phyloP scores from a whole-genome alignment of 2,888 invertebrate genomes.

The Drosophila basisetae region DNA sequence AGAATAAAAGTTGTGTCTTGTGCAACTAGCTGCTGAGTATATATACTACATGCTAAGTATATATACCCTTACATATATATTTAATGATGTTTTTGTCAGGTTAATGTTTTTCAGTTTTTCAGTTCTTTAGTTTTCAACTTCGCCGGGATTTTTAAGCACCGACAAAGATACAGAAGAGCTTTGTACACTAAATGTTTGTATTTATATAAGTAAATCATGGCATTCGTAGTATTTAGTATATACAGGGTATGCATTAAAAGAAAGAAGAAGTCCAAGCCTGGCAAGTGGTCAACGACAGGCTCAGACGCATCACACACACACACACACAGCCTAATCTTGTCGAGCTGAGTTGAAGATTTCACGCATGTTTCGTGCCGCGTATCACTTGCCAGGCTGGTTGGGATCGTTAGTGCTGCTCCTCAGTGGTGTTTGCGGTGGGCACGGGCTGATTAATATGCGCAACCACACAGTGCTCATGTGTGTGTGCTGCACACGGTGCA shows the following conservation, averaged over 20 bases:
- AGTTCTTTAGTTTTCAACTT: background rate
- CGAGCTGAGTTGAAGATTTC: constrained; percentile 64
- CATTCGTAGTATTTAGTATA: background rate
- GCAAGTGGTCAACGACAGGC: constrained; percentile 46
- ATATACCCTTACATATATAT: background rate
- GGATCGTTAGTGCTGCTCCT: constrained; percentile 34
- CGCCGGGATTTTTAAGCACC: accelerated
- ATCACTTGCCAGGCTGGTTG: constrained; percentile 68
- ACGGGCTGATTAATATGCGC: constrained; percentile 79
- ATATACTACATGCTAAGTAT: background rate
- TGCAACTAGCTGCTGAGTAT: background rate
- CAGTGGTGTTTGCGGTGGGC: constrained; percentile 14
- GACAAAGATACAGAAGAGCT: background rate
- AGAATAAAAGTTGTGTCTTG: background rate
- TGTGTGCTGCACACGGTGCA: constrained; percentile 12
- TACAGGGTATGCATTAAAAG: background rate
- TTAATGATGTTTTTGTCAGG: background rate
- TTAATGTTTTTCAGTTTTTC: background rate
- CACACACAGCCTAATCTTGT: constrained; percentile 61
- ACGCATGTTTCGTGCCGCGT: constrained; percentile 80
- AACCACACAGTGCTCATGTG: constrained; percentile 31
- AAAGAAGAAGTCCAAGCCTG: constrained; percentile 12
- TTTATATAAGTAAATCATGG: background rate
- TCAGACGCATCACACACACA: constrained; percentile 28
- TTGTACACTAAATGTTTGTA: background rate